Conservation (phyloP, 2,888 invertebrate species). For the Chaetogeoica ovagalla region DNA sequence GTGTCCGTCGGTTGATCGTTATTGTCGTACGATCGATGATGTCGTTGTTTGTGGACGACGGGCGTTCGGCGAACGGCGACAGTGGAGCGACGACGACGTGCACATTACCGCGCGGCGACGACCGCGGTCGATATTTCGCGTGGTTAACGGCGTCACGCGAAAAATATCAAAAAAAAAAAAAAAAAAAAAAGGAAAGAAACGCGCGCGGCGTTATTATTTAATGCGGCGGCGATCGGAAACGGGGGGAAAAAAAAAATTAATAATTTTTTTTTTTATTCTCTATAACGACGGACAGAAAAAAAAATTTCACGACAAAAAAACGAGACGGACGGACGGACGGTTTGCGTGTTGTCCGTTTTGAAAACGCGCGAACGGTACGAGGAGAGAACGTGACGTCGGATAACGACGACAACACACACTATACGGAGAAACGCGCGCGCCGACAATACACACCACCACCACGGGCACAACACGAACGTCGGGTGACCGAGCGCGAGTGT, state of each 20-base stretch:
- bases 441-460: constrained; percentile 9
- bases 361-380: neutral
- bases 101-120: constrained; percentile 15
- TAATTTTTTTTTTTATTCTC: no score
- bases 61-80: neutral
- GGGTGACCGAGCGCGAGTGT: constrained; percentile 24
- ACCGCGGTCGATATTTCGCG: constrained; percentile 37
- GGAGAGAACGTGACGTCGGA: neutral
- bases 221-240: no score
- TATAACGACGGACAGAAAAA: no score
- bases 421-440: constrained; percentile 22
- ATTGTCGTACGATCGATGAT: neutral
- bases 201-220: neutral
- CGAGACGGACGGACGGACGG: neutral
- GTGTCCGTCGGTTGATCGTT: neutral
- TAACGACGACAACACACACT: constrained; percentile 3
- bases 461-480: neutral
- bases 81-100: constrained; percentile 16
- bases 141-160: neutral
- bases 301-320: neutral
- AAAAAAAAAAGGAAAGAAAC: neutral
- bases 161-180: neutral
- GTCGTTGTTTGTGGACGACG: neutral
- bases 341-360: neutral
- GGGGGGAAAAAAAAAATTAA: no score